These are phyloP conservation scores for Aelia acuminata DNA, from an alignment of 2,888 invertebrate genomes.

Conservation along the genomic window DNA sequence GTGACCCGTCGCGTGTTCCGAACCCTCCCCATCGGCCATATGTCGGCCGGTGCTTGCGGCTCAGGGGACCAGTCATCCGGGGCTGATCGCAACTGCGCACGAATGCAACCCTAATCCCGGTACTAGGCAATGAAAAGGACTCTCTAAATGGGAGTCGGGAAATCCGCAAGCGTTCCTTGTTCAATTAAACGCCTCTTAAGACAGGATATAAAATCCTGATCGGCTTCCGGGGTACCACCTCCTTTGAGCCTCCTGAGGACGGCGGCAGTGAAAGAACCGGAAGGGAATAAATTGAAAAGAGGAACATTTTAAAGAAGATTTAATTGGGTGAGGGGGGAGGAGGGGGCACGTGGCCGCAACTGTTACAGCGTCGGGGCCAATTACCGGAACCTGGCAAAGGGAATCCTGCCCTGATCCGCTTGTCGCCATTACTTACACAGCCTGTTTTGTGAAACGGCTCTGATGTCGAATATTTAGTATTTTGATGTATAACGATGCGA, in stretches of 20 bases:
- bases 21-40: background rate
- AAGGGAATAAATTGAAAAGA: constrained; percentile 51
- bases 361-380: constrained; percentile 28
- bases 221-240: constrained; percentile 36
- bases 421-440: constrained; percentile 33
- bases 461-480: background rate
- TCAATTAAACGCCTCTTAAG: constrained; percentile 35
- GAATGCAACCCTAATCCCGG: background rate
- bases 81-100: background rate
- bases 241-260: constrained; percentile 29
- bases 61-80: background rate
- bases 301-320: constrained; percentile 34
- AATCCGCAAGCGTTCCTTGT: constrained; percentile 3
- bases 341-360: constrained; percentile 28
- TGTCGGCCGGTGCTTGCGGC: background rate
- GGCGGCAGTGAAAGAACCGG: background rate
- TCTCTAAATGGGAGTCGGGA: background rate
- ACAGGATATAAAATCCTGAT: constrained; percentile 35
- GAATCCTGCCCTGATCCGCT: background rate
- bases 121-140: background rate
- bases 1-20: background rate
- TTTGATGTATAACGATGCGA: background rate
- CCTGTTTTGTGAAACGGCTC: background rate
- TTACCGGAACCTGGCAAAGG: constrained; percentile 31
- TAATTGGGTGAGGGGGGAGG: background rate